Base-by-base conservation (phyloP, 2,797 vertebrate species). In the Thunnus albacares region DNA sequence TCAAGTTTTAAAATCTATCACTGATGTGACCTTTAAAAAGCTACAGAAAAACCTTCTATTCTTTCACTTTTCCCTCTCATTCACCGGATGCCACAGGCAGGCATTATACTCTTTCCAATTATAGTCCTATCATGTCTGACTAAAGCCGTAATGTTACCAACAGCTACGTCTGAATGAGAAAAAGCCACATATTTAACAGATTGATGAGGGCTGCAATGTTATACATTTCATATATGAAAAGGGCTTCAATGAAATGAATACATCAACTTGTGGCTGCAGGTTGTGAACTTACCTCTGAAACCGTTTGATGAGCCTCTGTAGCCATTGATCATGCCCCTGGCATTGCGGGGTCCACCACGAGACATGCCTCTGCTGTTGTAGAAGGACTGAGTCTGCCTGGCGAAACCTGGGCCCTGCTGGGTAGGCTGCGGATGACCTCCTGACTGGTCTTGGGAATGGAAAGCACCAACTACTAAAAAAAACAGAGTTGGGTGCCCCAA, bases 301-400 rank as follows among this genome's bases (percentile, higher is more conserved):
- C 98, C 97, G 53, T 99, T 99, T 5, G 98, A 96, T 1, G 97
- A 96, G 83, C 97, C 98, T 92, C 98, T 95, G 93, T 99, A 99
- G 69, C 98, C 98, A 3, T 99, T 99, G 92, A 98, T 97, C 93
- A 98, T 94, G 71, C 98, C 97, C 55, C 97, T 94, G 81, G 97
- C 93, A 12, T 97, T 98, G 33, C 98, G 96, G 63, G 97, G 96
- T 22, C 97, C 97, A 2, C 98, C 97, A 24, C 97, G 97, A 59
- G 97, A 94, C 91, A 99, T 96, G 67, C 97, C 97, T 79, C 98
- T 96, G 90, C 97, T 99, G 90, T 97, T 99, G 83, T 99, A 99
- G 83, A 98, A 99, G 87, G 98, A 97, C 94, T 99, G 98, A 80
- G 91, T 89, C 90, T 97, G 97, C 51, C 97, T 95, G 80, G 95